A percentile compares a stretch with the other conserved stretches of the same genome.
phyloP scores from a whole-genome alignment of 2,113 vertebrate species.

The Rhadina sibilatrix region DNA sequence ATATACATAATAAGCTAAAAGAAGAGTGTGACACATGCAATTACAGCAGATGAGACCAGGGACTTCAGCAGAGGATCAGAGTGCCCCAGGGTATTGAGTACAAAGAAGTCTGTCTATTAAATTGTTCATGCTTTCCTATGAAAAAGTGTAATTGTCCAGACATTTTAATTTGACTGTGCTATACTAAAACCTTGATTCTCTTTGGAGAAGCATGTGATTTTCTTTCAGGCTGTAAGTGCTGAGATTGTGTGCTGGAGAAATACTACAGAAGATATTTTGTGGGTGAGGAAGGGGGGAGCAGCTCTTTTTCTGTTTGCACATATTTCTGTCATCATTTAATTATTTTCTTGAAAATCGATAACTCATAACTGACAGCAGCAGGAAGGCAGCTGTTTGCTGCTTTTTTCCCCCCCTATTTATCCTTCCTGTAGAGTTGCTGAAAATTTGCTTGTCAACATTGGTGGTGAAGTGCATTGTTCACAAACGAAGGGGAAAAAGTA shows the following conservation, averaged over 20 bases:
- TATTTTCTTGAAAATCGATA: not conserved
- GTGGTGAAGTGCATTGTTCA: not conserved
- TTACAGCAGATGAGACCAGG: conserved; percentile 48
- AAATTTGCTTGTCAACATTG: conserved; percentile 16
- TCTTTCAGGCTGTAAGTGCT: not conserved
- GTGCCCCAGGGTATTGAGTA: not conserved
- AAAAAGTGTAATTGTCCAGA: conserved; percentile 3
- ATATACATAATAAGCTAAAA: conserved; percentile 53
- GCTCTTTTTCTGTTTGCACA: not conserved
- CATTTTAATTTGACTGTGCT: conserved; percentile 1
- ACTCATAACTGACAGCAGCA: conserved; percentile 15
- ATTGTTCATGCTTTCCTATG: not conserved
- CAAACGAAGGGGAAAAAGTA: not conserved
- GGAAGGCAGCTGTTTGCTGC: not conserved
- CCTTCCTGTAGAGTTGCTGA: not conserved
- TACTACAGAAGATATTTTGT: not conserved
- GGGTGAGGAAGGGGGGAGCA: not conserved
- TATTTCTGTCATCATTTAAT: not conserved
- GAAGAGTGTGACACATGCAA: conserved; percentile 36
- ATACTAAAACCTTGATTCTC: not conserved
- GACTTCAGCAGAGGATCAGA: not conserved
- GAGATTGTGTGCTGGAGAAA: not conserved
- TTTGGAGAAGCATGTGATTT: not conserved
- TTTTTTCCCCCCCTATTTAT: not conserved
- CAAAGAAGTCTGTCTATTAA: conserved; percentile 32